A percentile compares a stretch with the other conserved stretches of the same genome.
These are phyloP conservation scores for Caloenas nicobarica DNA, from an alignment of 2,113 vertebrate genomes.

Conservation along the genomic window DNA sequence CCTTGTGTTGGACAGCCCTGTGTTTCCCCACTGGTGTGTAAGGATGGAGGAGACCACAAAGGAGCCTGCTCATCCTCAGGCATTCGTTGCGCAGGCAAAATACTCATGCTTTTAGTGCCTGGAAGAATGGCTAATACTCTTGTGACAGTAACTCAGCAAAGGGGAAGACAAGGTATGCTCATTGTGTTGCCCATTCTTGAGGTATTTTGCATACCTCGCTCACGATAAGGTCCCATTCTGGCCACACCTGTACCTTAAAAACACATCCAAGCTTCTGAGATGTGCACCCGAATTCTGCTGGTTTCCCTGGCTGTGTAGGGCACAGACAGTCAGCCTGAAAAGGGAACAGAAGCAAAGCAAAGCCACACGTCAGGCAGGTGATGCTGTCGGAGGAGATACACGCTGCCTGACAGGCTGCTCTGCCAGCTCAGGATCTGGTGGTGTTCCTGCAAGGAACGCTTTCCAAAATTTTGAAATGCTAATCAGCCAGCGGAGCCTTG, in stretches of 20 bases:
- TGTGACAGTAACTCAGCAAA: not conserved
- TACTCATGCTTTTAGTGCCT: accelerated
- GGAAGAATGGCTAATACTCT: not conserved
- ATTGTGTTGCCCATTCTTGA: not conserved
- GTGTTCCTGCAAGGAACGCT: not conserved
- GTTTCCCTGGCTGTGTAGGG: not conserved
- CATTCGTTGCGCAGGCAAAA: not conserved
- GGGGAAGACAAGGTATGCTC: not conserved
- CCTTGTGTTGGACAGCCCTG: not conserved
- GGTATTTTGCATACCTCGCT: not conserved
- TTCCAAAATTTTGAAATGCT: constrained; percentile 24
- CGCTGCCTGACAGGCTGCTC: not conserved
- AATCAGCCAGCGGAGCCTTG: not conserved
- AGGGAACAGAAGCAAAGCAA: not conserved
- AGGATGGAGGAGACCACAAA: not conserved
- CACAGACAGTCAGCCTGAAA: not conserved
- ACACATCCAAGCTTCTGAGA: not conserved
- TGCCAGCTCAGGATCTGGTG: not conserved
- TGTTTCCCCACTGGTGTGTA: not conserved
- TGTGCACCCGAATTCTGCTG: not conserved
- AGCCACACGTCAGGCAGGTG: not conserved
- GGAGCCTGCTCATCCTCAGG: not conserved
- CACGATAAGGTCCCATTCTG: not conserved
- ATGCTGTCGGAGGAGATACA: not conserved
- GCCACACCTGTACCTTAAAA: not conserved